Percentiles rank a stretch among this genome's conserved stretches.
These are phyloP conservation scores for Drosophila lacteicornis DNA, from an alignment of 1,140 invertebrate species.

Conservation along the genomic window DNA sequence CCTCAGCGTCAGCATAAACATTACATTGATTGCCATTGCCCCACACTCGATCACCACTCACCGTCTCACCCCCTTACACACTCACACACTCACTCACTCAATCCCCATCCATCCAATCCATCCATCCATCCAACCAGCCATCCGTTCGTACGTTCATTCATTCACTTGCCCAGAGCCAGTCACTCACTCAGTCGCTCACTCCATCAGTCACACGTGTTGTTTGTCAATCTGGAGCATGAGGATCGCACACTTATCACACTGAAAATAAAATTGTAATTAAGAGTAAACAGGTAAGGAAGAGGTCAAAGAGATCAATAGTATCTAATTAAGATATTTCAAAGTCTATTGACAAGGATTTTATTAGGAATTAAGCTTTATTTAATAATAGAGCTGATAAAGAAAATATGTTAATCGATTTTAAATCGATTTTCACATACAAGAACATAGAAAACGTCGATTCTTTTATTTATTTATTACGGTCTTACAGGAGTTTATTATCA, in stretches of 20 bases:
- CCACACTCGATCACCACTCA: slow-evolving; percentile 42
- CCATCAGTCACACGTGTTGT: slow-evolving; percentile 76
- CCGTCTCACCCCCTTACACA: slow-evolving; percentile 12
- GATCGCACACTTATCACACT: slow-evolving; percentile 42
- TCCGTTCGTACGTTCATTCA: slow-evolving; percentile 38
- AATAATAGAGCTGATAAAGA: background rate
- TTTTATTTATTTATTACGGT: too few relatives aligned
- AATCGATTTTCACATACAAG: background rate
- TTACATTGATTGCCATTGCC: slow-evolving; percentile 78
- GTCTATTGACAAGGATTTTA: background rate
- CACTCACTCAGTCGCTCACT: slow-evolving; percentile 49
- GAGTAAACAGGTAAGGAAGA: too few relatives aligned
- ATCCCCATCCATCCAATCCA: slow-evolving; percentile 10
- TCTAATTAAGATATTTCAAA: background rate
- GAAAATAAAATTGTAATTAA: background rate
- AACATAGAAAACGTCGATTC: too few relatives aligned
- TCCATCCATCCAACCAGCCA: slow-evolving; percentile 9
- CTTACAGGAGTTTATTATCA: too few relatives aligned
- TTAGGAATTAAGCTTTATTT: background rate
- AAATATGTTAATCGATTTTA: background rate
- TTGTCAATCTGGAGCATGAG: slow-evolving; percentile 66
- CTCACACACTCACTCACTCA: slow-evolving; percentile 16
- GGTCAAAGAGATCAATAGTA: background rate
- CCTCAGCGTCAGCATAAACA: slow-evolving; percentile 71
- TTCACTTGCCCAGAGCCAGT: slow-evolving; percentile 41